Base-by-base conservation (phyloP, 64 coral and sea anemone genomes). In the Stichodactyla helianthus region DNA sequence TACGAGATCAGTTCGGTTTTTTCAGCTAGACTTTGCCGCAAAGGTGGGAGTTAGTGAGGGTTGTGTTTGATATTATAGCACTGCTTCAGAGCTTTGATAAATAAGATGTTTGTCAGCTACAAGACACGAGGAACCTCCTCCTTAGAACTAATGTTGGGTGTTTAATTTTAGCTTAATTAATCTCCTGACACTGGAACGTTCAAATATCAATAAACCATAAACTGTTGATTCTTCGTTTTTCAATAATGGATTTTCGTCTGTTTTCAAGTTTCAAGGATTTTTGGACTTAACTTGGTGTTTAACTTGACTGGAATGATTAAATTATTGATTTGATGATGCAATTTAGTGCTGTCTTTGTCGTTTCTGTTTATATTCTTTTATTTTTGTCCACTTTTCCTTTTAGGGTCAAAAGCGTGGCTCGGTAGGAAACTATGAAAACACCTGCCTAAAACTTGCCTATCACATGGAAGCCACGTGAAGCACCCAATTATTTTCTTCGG, bases 401-500 rank as follows among this genome's bases (percentile, higher is more conserved):
- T 27, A 71, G 68, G 68, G 5, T 23, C 68, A 71, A 71, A 74
- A 74, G 6, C 8, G 55, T 74, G 22, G 10, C 10, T 14, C 68
- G 25, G 68, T 23, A 74, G 25, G 68, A 23, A 74, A 27, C 68
- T 23, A 9, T 27, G 0, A 23, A 58, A 74, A 74, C 68, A 74
- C 68, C 68, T 74, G 68, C 23, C 8, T 23, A 31, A 31, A 9
- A 74, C 68, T 4, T 74, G 68, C 25, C 12, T n/a, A 74, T 74
- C 68, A 74, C 68, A 11, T 74, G n/a, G 68, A 74, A 10, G 11
- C 68, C 68, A 74, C 68, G 68, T 74, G 68, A 74, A 74, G 23
- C 25, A 74, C 6, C 25, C 62, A 22, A 60, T n/a, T n/a, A 20
- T 2, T 20, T n/a, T 74, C 68, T 65, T 19, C 22, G 14, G n/a